Percentiles rank a stretch among this genome's conserved stretches.
Conservation (phyloP, 1,140 invertebrate species). For the Drosophila chauvacae region DNA sequence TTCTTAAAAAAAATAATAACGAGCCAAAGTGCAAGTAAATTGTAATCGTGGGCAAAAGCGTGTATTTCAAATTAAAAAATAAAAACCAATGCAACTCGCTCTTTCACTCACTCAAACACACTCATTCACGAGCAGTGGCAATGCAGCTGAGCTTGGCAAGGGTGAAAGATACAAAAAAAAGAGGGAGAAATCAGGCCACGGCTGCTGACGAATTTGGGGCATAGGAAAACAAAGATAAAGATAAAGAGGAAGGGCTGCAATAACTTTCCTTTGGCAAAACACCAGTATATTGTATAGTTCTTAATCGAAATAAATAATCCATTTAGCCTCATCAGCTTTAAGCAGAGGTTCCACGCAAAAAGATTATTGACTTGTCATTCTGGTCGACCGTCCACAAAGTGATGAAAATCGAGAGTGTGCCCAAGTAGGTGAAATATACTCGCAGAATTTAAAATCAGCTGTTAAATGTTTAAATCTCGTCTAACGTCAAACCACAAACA, state of each 20-base stretch:
- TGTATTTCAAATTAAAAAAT: conserved; percentile 32
- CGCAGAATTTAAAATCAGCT: no score
- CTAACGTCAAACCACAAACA: no score
- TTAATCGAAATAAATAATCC: no score
- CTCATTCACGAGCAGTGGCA: conserved; percentile 27
- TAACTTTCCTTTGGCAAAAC: conserved; percentile 64
- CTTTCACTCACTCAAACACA: conserved; percentile 10
- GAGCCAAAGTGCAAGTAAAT: background rate
- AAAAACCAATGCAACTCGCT: conserved; percentile 37
- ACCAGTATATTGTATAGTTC: background rate
- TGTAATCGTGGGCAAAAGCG: background rate
- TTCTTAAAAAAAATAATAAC: background rate
- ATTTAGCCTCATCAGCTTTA: background rate
- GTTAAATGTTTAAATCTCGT: no score
- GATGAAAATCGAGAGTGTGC: no score
- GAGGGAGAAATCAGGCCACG: conserved; percentile 67
- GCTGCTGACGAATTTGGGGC: conserved; percentile 68
- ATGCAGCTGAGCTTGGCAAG: conserved; percentile 41
- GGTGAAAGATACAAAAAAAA: conserved; percentile 10
- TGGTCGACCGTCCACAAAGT: no score
- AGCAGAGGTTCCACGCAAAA: no score
- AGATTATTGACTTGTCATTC: no score
- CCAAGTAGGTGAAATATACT: no score
- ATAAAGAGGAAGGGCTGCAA: conserved; percentile 18
- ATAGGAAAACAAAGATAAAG: conserved; percentile 9